Base-by-base conservation (phyloP, 2,888 invertebrate genomes). In the Ectobius pallidus region DNA sequence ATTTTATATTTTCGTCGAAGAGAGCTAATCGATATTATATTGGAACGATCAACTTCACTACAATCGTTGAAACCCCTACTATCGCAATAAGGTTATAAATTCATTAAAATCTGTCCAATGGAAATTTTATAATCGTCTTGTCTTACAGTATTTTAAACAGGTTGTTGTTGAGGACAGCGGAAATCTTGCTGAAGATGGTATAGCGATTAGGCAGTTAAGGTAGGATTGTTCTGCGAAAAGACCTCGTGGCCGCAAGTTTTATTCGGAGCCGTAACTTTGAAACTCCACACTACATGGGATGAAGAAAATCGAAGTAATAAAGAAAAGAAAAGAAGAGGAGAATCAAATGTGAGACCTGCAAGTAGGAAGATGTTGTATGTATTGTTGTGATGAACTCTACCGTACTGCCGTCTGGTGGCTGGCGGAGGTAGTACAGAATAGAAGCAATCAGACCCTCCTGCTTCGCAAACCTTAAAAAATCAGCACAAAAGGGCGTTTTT, bases 301-400 rank as follows among this genome's bases (percentile, higher is more conserved):
- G 14, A 52, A 25, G 52, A 22, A 52, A 52, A 52, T 52, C 52
- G 52, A 25, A 52, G 52, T 52, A 52, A 52, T 52, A 52, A 52
- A 22, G 52, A 25, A 25, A 4, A 25, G 49, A 2, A 18, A 18
- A 25, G 14, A 52, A 52, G 25, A 52, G 22, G 14, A 52, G 52
- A 52, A 52, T 52, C 25, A 52, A 52, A 52, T 52, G 22, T 52
- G 52, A 25, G 25, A 52, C 14, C 25, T 22, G 52, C 52, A 25
- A 25, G 25, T 52, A 52, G 3, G 25, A 52, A 25, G 7, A 25
- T 25, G 52, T 52, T 52, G 3, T 52, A 25, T 52, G 25, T 25
- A 52, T 52, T 52, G 52, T 52, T 52, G 52, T 52, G 52, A 52
- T 52, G 52, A 52, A 52, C 52, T 52, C 52, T 52, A 52, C 49